These are phyloP conservation scores for Anhinga rufa DNA, from an alignment of 2,113 vertebrate species.

Conservation along the genomic window DNA sequence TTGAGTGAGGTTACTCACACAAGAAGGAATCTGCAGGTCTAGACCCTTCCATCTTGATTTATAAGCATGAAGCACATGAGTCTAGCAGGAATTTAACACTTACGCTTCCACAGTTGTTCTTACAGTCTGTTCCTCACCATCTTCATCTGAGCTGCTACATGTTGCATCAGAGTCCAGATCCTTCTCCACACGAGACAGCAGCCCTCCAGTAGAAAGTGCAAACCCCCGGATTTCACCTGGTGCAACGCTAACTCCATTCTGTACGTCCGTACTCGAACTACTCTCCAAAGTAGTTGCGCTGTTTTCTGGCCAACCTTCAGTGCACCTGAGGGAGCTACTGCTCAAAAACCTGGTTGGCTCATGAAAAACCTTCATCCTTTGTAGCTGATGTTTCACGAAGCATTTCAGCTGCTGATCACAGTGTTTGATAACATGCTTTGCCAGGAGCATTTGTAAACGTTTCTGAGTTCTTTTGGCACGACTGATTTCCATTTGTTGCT, in stretches of 20 bases:
- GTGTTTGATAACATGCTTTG: constrained; percentile 78
- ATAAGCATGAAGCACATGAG: background rate
- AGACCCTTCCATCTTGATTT: background rate
- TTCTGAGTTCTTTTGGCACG: constrained; percentile 76
- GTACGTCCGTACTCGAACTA: constrained; percentile 13
- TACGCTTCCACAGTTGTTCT: constrained; percentile 73
- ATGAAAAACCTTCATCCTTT: constrained; percentile 54
- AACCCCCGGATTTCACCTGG: constrained; percentile 76
- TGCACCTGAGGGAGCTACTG: constrained; percentile 43
- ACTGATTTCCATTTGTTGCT: constrained; percentile 75
- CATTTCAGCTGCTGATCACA: constrained; percentile 82
- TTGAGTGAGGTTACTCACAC: background rate
- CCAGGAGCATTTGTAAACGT: constrained; percentile 83
- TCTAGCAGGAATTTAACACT: constrained; percentile 75
- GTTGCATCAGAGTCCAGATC: constrained; percentile 91
- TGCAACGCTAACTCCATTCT: constrained; percentile 30
- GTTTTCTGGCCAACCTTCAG: constrained; percentile 55
- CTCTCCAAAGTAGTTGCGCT: background rate
- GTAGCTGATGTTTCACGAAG: constrained; percentile 71
- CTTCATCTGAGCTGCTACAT: constrained; percentile 91
- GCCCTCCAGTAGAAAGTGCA: constrained; percentile 67
- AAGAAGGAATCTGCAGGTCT: background rate
- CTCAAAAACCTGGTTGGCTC: constrained; percentile 36
- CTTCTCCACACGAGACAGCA: constrained; percentile 78
- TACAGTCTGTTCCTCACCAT: constrained; percentile 64